Percentiles rank a stretch among this genome's conserved stretches.
Evolutionary conservation across 2,797 vertebrate genomes (phyloP).

Genomic region (Tachyglossus aculeatus): DNA sequence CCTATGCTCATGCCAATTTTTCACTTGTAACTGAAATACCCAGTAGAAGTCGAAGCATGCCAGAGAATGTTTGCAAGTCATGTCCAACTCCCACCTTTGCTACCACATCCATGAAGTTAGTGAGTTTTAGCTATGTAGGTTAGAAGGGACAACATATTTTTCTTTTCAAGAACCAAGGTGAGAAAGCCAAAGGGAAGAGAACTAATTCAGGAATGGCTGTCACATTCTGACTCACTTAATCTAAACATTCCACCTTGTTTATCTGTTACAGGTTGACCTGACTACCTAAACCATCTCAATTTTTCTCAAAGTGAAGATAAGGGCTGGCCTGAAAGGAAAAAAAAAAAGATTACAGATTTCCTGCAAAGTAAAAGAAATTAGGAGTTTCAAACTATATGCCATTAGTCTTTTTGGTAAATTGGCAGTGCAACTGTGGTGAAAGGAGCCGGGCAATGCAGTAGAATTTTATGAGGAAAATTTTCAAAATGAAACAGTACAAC

Average conservation of each 20-base stretch:
- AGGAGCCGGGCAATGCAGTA: neutral
- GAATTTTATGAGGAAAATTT: neutral
- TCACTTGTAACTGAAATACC: too few species aligned
- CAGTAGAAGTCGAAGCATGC: too few species aligned
- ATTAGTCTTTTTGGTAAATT: neutral
- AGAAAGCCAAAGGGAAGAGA: neutral
- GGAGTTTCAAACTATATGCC: neutral
- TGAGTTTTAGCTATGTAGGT: too few species aligned
- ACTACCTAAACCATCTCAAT: conserved; percentile 2
- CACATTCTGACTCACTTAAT: neutral
- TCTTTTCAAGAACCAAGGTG: neutral
- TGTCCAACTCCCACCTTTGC: rapidly evolving
- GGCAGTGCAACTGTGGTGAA: neutral
- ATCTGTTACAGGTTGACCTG: neutral
- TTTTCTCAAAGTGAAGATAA: neutral
- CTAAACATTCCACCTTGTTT: neutral
- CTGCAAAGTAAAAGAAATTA: neutral
- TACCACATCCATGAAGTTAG: neutral
- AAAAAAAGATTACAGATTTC: neutral
- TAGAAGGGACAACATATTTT: neutral
- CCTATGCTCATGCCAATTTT: too few species aligned
- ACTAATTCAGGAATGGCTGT: neutral
- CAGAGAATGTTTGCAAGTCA: neutral
- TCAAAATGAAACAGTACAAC: neutral
- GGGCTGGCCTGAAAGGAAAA: neutral